phyloP scores from a whole-genome alignment of 1,140 invertebrate genomes.

The Mizuhopecten yessoensis region DNA sequence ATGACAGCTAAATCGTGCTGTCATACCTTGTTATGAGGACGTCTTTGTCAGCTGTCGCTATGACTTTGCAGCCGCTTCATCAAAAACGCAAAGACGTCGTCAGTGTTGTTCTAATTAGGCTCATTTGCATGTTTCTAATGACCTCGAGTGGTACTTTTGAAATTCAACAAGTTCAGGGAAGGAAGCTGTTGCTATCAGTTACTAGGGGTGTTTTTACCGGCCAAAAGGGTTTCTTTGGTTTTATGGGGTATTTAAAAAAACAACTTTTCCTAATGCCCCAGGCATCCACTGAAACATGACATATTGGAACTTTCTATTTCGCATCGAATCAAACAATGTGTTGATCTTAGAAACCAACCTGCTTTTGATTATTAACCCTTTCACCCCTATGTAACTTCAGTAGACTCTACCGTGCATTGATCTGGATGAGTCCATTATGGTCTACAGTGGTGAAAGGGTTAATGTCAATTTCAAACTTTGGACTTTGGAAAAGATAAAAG shows the following conservation, averaged over 20 bases:
- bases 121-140: slow-evolving; percentile 34
- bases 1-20: not conserved
- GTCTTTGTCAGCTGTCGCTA: not conserved
- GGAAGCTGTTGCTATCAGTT: not conserved
- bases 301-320: not conserved
- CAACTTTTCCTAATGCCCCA: not conserved
- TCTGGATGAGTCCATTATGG: too few species aligned
- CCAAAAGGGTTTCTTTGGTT: too few species aligned
- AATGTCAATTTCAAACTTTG: too few species aligned
- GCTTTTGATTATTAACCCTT: too few species aligned
- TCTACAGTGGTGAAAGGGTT: too few species aligned
- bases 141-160: not conserved
- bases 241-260: not conserved
- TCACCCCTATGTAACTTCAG: too few species aligned
- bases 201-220: not conserved
- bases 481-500: too few species aligned
- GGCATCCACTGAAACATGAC: not conserved
- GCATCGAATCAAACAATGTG: too few species aligned
- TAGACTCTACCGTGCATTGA: too few species aligned
- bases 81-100: slow-evolving; percentile 24
- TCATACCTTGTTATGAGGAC: not conserved
- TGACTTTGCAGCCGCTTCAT: slow-evolving; percentile 3
- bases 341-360: too few species aligned
- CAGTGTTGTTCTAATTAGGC: slow-evolving; percentile 26
- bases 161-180: not conserved